Evolutionary conservation across 2,113 vertebrate species (phyloP).

Genomic region (Psittacara wagleri): DNA sequence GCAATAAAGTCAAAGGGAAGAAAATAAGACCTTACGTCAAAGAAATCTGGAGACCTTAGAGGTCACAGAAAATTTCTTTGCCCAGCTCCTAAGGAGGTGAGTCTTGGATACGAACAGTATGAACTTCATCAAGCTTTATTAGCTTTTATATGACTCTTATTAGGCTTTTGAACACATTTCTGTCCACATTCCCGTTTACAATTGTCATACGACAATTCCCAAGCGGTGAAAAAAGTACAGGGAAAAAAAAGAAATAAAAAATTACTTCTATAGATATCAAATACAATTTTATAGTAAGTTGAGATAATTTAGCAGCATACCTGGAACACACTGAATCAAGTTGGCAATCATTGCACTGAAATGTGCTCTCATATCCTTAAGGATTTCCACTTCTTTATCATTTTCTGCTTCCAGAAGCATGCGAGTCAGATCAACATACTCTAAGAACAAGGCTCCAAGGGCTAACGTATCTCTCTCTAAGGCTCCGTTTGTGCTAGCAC

Average conservation of each 20-base stretch:
- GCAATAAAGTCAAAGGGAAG: not conserved
- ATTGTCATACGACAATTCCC: not conserved
- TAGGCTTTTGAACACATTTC: not conserved
- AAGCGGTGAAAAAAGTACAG: not conserved
- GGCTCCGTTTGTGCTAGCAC: constrained; percentile 90
- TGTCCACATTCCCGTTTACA: not conserved
- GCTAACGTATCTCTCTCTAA: constrained; percentile 93
- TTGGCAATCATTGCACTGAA: constrained; percentile 96
- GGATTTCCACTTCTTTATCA: constrained; percentile 95
- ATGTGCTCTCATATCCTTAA: constrained; percentile 97
- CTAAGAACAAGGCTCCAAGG: constrained; percentile 93
- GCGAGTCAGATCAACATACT: constrained; percentile 95
- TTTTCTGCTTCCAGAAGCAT: constrained; percentile 99
- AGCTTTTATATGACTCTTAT: not conserved
- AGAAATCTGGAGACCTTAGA: not conserved
- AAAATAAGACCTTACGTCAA: not conserved
- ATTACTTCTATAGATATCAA: not conserved
- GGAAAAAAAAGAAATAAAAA: not conserved
- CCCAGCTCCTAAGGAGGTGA: not conserved
- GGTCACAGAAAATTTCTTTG: not conserved
- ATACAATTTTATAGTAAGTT: not conserved
- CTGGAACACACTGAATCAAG: constrained; percentile 95
- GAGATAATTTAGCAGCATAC: constrained; percentile 58
- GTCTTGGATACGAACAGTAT: not conserved
- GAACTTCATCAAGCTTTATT: not conserved